phyloP scores from a whole-genome alignment of 1,140 invertebrate genomes.

The Drosophila rufa region DNA sequence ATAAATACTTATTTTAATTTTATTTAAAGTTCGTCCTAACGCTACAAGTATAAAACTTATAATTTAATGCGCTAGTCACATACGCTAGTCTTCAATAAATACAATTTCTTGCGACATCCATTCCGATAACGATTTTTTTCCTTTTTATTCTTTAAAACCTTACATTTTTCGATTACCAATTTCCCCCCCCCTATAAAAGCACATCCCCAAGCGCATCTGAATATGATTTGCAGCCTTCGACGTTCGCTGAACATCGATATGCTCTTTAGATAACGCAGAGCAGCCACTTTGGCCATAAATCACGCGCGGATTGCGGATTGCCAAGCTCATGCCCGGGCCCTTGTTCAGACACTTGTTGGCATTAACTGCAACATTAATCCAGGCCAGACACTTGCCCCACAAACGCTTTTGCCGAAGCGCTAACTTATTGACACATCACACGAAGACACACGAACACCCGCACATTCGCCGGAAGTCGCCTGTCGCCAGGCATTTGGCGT shows the following conservation, averaged over 20 bases:
- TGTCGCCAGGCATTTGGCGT: slow-evolving; percentile 54
- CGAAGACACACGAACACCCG: slow-evolving; percentile 27
- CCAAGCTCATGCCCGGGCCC: slow-evolving; percentile 32
- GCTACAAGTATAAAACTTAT: too few relatives aligned
- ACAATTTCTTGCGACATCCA: not conserved
- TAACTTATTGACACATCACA: slow-evolving; percentile 34
- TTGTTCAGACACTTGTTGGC: slow-evolving; percentile 67
- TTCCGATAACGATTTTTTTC: not conserved
- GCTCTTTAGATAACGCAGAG: slow-evolving; percentile 72
- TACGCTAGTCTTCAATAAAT: too few relatives aligned
- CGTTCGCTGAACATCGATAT: slow-evolving; percentile 64
- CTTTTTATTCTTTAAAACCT: too few relatives aligned
- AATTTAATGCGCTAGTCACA: too few relatives aligned
- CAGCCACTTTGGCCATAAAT: slow-evolving; percentile 55
- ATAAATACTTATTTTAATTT: too few relatives aligned
- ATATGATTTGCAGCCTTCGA: slow-evolving; percentile 64
- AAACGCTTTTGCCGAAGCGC: slow-evolving; percentile 30
- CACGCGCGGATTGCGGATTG: slow-evolving; percentile 59
- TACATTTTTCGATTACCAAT: too few relatives aligned
- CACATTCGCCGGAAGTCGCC: slow-evolving; percentile 58
- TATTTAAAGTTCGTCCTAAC: too few relatives aligned
- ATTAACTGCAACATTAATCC: slow-evolving; percentile 46
- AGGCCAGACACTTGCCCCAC: slow-evolving; percentile 26
- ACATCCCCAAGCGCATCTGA: slow-evolving; percentile 2
- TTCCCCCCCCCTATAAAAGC: not conserved